phyloP scores from a whole-genome alignment of 2,113 vertebrate species.

The Callithrix jacchus region DNA sequence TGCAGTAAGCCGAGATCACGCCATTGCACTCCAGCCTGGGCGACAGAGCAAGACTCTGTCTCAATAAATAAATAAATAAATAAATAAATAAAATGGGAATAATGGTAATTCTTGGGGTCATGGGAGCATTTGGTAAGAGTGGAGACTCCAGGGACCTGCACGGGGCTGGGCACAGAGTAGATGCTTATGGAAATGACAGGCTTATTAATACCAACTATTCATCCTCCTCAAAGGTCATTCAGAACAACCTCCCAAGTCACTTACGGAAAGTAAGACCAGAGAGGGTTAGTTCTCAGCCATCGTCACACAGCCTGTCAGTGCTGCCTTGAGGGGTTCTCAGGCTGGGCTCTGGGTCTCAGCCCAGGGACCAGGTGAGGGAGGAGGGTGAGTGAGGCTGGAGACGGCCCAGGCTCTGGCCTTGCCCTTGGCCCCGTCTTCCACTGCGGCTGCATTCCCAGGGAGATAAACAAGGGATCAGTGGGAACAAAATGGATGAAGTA shows the following conservation, averaged over 20 bases:
- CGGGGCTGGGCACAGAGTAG: rapidly evolving
- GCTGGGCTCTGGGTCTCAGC: not conserved
- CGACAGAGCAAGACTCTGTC: no score
- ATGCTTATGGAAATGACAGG: not conserved
- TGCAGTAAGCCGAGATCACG: no score
- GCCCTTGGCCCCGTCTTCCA: conserved; percentile 32
- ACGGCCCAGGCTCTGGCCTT: not conserved
- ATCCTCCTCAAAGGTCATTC: not conserved
- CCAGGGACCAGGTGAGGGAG: conserved; percentile 10
- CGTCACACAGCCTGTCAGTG: not conserved
- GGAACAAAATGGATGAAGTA: conserved; percentile 76
- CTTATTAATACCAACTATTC: not conserved
- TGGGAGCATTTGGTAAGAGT: not conserved
- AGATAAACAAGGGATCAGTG: conserved; percentile 76
- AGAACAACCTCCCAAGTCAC: not conserved
- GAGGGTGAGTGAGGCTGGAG: not conserved
- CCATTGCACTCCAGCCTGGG: no score
- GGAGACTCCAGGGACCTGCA: not conserved
- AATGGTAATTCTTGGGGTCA: not conserved
- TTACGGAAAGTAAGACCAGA: not conserved
- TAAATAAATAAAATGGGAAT: no score
- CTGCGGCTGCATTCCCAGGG: conserved; percentile 46
- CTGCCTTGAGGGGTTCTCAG: not conserved
- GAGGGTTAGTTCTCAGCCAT: not conserved
- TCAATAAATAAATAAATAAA: no score